A percentile compares a stretch with the other conserved stretches of the same genome.
Conservation (phyloP, 2,888 invertebrate genomes). For the Craniophora ligustri region DNA sequence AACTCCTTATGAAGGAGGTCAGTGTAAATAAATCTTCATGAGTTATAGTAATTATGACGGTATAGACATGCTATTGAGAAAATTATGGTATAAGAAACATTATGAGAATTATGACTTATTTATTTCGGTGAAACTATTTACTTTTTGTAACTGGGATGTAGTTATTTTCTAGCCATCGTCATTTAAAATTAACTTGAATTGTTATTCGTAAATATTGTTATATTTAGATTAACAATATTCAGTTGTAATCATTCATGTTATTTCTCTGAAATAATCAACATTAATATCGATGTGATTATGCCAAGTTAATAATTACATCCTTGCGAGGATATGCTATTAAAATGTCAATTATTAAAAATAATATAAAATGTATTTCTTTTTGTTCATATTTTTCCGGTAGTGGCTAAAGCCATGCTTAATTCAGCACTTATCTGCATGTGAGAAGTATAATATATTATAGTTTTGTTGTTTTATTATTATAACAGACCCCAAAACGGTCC, state of each 20-base stretch:
- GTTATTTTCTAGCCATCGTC: slow-evolving; percentile 66
- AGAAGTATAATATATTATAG: slow-evolving; percentile 86
- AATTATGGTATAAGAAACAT: slow-evolving; percentile 72
- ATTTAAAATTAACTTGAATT: slow-evolving; percentile 46
- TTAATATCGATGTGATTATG: slow-evolving; percentile 13
- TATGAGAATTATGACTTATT: slow-evolving; percentile 80
- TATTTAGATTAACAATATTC: slow-evolving; percentile 19
- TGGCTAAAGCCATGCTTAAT: slow-evolving; percentile 28
- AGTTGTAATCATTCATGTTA: slow-evolving; percentile 18
- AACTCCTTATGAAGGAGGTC: slow-evolving; percentile 83
- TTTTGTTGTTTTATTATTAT: slow-evolving; percentile 70
- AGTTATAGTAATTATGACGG: slow-evolving; percentile 69
- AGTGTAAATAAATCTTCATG: slow-evolving; percentile 83
- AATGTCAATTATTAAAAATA: slow-evolving; percentile 76
- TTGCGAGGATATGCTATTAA: slow-evolving; percentile 65
- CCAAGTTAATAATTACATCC: slow-evolving; percentile 64
- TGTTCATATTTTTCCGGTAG: slow-evolving; percentile 13
- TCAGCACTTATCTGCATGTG: slow-evolving; percentile 48
- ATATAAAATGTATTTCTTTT: slow-evolving; percentile 32
- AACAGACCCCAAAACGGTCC: slow-evolving; percentile 42
- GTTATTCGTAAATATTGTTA: slow-evolving; percentile 27
- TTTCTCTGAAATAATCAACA: slow-evolving; percentile 6
- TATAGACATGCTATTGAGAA: slow-evolving; percentile 76
- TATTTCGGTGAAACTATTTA: slow-evolving; percentile 75
- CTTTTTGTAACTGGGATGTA: slow-evolving; percentile 67